Conservation (phyloP, 2,888 invertebrate species). For the Dermolepida albohirtum region DNA sequence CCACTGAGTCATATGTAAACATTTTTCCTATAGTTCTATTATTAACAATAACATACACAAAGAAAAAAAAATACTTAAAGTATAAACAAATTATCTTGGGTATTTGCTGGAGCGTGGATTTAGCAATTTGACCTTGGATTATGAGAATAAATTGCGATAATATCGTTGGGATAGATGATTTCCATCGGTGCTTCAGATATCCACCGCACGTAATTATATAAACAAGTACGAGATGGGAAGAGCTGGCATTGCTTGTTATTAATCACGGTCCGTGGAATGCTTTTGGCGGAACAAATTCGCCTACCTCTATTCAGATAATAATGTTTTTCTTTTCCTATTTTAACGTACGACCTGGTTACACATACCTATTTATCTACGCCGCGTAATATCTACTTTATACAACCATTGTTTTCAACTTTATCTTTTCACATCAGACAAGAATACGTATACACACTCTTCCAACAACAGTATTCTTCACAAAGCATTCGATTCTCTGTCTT, state of each 20-base stretch:
- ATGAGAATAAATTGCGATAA: slow-evolving; percentile 48
- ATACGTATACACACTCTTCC: not conserved
- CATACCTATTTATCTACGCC: slow-evolving; percentile 45
- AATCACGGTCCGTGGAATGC: slow-evolving; percentile 49
- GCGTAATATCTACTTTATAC: slow-evolving; percentile 37
- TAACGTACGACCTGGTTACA: slow-evolving; percentile 51
- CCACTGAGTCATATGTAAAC: slow-evolving; percentile 18
- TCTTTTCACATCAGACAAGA: not conserved
- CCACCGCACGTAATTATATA: slow-evolving; percentile 48
- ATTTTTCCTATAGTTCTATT: slow-evolving; percentile 15
- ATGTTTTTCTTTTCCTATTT: slow-evolving; percentile 40
- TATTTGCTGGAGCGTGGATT: not conserved
- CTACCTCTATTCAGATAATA: slow-evolving; percentile 41
- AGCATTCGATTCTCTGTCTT: slow-evolving; percentile 5
- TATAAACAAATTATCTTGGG: slow-evolving; percentile 10
- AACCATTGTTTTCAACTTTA: slow-evolving; percentile 41
- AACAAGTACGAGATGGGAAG: slow-evolving; percentile 55
- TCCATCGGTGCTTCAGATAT: slow-evolving; percentile 47
- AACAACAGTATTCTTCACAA: slow-evolving; percentile 18
- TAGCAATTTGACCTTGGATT: slow-evolving; percentile 52
- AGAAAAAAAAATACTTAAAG: slow-evolving; percentile 1
- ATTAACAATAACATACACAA: slow-evolving; percentile 4
- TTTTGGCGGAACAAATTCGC: slow-evolving; percentile 50
- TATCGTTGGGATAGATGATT: slow-evolving; percentile 43
- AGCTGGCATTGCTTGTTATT: slow-evolving; percentile 47